Base-by-base conservation (phyloP, 1,140 invertebrate genomes). In the Euglossa dilemma region DNA sequence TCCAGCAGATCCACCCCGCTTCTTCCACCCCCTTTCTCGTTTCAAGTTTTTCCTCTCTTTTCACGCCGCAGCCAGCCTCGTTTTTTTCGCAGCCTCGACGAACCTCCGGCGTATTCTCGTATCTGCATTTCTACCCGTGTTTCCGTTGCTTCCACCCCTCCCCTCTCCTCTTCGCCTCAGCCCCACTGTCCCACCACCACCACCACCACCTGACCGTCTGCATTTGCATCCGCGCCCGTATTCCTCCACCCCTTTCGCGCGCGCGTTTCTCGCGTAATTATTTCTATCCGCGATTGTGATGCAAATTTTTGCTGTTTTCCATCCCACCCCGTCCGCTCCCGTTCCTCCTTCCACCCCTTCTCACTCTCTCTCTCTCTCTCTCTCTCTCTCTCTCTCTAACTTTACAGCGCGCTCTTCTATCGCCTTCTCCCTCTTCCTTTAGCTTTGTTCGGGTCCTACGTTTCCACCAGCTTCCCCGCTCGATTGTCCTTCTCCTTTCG, bases 201-300 rank as follows among this genome's bases (percentile, higher is more conserved):
- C 76, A n/a, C 45, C 67, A 67, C 66, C 64, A 66, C 45, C 81
- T 72, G 85, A 80, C 84, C 78, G 73, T 79, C 72, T 82, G 71
- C 86, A 81, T 86, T 85, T 84, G 84, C 83, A 80, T 90, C 87
- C 83, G 81, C 78, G 80, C 83, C 83, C 84, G 80, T 79, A 78
- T 84, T 74, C 76, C 79, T 84, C 88, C 86, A 80, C 77, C 84
- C 86, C 90, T 89, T 89, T 86, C 64, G 71, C 80, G 67, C 80
- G 66, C 86, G 83, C 89, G 91, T 89, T 91, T 91, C 91, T 92
- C 89, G 88, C 91, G 91, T 93, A 93, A 93, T 93, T 94, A 93
- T 93, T 93, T 94, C 91, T 91, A 91, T 92, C 91, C 90, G 83
- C 92, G 92, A 93, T 93, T 94, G 93, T 93, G 80, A 93, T 93